Evolutionary conservation across 23 tunicate genomes (phyloP).

Genomic region (Clavelina lepadiformis): DNA sequence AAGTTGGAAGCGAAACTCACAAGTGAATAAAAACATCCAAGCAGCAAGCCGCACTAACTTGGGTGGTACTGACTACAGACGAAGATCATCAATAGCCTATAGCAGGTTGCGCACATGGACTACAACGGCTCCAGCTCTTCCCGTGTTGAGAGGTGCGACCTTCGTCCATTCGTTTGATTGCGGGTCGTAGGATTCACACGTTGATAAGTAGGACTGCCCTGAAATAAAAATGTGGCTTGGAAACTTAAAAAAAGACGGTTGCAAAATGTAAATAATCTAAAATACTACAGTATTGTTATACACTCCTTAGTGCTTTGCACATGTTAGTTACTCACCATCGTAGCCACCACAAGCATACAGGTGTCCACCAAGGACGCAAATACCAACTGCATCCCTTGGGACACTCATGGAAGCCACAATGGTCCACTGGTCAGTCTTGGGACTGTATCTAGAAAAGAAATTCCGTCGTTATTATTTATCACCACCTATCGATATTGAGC

Average conservation of each 20-base stretch:
- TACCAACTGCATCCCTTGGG: constrained; percentile 91
- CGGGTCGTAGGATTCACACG: constrained; percentile 70
- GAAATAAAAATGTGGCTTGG: too few species aligned
- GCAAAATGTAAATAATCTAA: neutral
- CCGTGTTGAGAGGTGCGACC: constrained; percentile 50
- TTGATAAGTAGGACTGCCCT: constrained; percentile 86
- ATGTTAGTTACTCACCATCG: constrained; percentile 80
- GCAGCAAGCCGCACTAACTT: too few species aligned
- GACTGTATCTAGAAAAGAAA: constrained; percentile 48
- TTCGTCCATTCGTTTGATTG: constrained; percentile 66
- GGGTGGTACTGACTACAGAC: too few species aligned
- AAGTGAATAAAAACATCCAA: too few species aligned
- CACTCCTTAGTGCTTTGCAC: too few species aligned
- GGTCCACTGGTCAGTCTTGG: constrained; percentile 92
- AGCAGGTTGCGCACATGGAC: constrained; percentile 37
- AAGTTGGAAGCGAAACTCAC: too few species aligned
- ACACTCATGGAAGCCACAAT: constrained; percentile 75
- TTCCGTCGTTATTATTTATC: too few species aligned
- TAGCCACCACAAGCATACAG: constrained; percentile 95
- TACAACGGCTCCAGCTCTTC: constrained; percentile 83
- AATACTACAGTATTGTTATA: too few species aligned
- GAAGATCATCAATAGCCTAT: too few species aligned
- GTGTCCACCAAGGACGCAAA: constrained; percentile 62
- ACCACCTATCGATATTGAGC: too few species aligned
- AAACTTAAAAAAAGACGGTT: neutral